Conservation (phyloP, 1,140 invertebrate species). For the Eriosoma lanigerum region DNA sequence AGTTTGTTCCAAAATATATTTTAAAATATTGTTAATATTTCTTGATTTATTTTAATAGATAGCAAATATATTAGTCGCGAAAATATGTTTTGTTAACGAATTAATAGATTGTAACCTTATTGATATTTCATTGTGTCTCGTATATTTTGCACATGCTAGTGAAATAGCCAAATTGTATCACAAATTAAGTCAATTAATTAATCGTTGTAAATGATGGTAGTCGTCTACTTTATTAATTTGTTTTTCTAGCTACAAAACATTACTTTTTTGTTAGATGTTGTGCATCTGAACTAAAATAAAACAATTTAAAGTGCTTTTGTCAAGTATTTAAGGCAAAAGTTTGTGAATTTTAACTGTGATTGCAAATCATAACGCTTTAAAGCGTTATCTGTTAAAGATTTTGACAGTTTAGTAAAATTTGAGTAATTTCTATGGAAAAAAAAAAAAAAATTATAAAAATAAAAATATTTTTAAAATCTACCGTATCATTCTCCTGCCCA, state of each 20-base stretch:
- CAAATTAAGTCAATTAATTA: slow-evolving; percentile 46
- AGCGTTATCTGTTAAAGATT: slow-evolving; percentile 16
- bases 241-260: not conserved
- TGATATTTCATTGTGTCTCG: slow-evolving; percentile 14
- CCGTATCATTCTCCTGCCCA: not conserved
- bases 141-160: slow-evolving; percentile 24
- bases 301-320: slow-evolving; percentile 16
- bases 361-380: slow-evolving; percentile 8
- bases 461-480: not conserved
- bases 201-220: not conserved
- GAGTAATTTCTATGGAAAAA: not conserved
- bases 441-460: not conserved
- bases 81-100: slow-evolving; percentile 26
- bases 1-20: not conserved
- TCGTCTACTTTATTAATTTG: not conserved
- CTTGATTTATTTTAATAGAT: not conserved
- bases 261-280: not conserved
- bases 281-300: not conserved
- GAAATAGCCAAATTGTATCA: slow-evolving; percentile 10
- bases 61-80: not conserved
- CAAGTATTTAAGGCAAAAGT: not conserved
- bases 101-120: slow-evolving; percentile 45
- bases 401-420: slow-evolving; percentile 29
- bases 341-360: slow-evolving; percentile 43
- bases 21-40: slow-evolving; percentile 6